Evolutionary conservation across 2,113 vertebrate species (phyloP).

Genomic region (Paramormyrops kingsleyae): DNA sequence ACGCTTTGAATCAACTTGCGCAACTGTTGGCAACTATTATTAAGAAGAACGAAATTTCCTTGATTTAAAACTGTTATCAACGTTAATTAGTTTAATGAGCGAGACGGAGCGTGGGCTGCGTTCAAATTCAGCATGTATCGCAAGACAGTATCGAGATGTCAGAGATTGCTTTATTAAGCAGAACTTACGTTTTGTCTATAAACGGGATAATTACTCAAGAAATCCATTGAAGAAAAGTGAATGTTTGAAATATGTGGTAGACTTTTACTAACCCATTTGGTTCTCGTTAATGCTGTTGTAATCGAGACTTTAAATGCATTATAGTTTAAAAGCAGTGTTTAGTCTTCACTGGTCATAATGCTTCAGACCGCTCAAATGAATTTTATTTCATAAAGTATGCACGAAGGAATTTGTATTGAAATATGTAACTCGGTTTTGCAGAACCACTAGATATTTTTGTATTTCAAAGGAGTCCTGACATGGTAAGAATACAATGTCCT

Average conservation of each 20-base stretch:
- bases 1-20: not conserved
- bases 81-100: not conserved
- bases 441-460: not conserved
- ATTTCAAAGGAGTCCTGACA: not conserved
- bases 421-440: not conserved
- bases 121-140: not conserved
- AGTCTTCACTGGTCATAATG: not conserved
- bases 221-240: not conserved
- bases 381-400: not conserved
- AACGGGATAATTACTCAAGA: not conserved
- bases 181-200: not conserved
- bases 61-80: not conserved
- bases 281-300: not conserved
- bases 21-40: constrained; percentile 4
- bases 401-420: not conserved
- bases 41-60: not conserved
- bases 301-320: not conserved
- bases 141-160: not conserved
- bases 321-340: not conserved
- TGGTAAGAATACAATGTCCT: not conserved
- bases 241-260: not conserved
- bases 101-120: not conserved
- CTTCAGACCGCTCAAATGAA: not conserved
- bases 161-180: not conserved
- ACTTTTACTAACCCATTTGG: not conserved